Evolutionary conservation across 2,113 vertebrate genomes (phyloP).

Genomic region (Acrocephalus kingi): DNA sequence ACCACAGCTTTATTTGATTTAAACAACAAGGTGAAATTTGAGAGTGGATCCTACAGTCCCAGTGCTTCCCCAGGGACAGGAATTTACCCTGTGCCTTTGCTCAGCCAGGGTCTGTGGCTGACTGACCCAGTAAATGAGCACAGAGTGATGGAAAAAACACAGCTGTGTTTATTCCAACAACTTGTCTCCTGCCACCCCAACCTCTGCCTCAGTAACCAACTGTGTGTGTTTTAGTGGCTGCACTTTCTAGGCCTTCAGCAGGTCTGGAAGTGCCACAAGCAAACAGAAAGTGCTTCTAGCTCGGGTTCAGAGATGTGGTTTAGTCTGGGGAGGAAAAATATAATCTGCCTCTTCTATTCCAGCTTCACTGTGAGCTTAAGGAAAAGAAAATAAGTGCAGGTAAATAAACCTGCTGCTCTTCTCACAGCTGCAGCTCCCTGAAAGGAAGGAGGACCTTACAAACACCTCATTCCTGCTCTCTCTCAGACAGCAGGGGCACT

Average conservation of each 20-base stretch:
- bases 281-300: background rate
- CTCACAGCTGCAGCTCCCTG: background rate
- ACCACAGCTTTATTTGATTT: constrained; percentile 39
- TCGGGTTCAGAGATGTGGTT: background rate
- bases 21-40: background rate
- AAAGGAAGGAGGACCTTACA: background rate
- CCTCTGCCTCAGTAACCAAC: background rate
- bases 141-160: background rate
- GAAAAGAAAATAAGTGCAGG: background rate
- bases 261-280: constrained; percentile 10
- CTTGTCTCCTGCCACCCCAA: background rate
- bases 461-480: background rate
- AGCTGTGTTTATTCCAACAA: constrained; percentile 35
- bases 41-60: background rate
- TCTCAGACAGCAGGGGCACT: background rate
- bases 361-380: background rate
- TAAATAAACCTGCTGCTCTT: background rate
- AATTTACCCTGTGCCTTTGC: background rate
- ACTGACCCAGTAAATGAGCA: background rate
- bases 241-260: background rate
- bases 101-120: background rate
- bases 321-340: background rate
- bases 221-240: background rate
- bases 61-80: background rate
- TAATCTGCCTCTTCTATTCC: background rate